A percentile compares a stretch with the other conserved stretches of the same genome.
These are phyloP conservation scores for Solea senegalensis DNA, from an alignment of 2,113 vertebrate species.

Conservation along the genomic window DNA sequence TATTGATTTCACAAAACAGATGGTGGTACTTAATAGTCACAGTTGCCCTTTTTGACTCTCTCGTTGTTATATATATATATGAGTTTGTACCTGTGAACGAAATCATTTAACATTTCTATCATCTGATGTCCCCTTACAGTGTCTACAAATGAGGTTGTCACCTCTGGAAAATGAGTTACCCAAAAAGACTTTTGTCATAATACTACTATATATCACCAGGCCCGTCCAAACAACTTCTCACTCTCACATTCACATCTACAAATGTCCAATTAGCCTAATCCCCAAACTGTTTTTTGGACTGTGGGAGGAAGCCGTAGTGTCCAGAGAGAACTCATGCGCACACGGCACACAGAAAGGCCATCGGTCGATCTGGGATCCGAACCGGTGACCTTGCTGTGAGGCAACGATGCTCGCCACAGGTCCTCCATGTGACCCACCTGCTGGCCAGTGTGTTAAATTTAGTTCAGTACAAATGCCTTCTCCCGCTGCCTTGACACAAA, in stretches of 20 bases:
- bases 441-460: conserved; percentile 17
- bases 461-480: conserved; percentile 35
- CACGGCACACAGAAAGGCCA: too few species aligned
- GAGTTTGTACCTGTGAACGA: neutral
- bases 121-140: conserved; percentile 1
- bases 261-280: too few species aligned
- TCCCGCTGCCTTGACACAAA: conserved; percentile 59
- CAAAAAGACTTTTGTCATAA: neutral
- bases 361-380: too few species aligned
- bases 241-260: neutral
- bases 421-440: too few species aligned
- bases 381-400: too few species aligned
- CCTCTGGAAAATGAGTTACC: neutral
- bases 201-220: too few species aligned
- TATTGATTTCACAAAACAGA: neutral
- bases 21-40: neutral
- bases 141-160: neutral
- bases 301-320: too few species aligned
- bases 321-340: too few species aligned
- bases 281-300: too few species aligned
- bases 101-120: conserved; percentile 2
- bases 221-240: neutral
- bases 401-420: too few species aligned
- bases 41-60: neutral
- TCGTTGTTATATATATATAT: neutral